phyloP scores from a whole-genome alignment of 1,140 invertebrate genomes.

The Papilio aristodemus region DNA sequence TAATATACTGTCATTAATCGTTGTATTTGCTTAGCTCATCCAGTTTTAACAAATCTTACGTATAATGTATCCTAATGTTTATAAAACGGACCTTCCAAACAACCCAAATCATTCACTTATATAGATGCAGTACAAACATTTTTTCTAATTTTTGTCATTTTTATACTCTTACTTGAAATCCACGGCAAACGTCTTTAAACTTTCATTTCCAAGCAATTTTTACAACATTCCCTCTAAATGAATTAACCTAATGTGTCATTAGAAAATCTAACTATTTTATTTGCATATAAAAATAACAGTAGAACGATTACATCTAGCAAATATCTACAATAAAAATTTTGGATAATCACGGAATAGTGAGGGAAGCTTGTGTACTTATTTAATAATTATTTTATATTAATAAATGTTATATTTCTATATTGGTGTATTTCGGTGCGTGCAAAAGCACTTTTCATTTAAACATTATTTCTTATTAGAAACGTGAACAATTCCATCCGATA shows the following conservation, averaged over 20 bases:
- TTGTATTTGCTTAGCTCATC: conserved; percentile 74
- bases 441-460: conserved; percentile 76
- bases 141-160: not conserved
- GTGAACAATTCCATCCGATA: conserved; percentile 74
- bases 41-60: conserved; percentile 49
- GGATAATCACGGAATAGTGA: conserved; percentile 66
- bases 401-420: conserved; percentile 67
- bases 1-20: conserved; percentile 60
- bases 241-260: conserved; percentile 68
- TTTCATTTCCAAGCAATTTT: conserved; percentile 41
- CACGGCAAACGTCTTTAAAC: conserved; percentile 26
- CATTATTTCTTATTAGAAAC: conserved; percentile 56
- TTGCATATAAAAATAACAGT: conserved; percentile 80
- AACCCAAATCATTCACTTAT: conserved; percentile 7
- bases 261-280: conserved; percentile 75
- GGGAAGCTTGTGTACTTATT: conserved; percentile 72
- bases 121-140: not conserved
- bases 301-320: conserved; percentile 75
- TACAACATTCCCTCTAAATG: conserved; percentile 50
- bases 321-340: conserved; percentile 75
- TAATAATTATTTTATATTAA: conserved; percentile 63
- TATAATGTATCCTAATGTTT: conserved; percentile 30
- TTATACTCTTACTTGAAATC: conserved; percentile 31
- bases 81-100: conserved; percentile 33
- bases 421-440: conserved; percentile 78